Evolutionary conservation across 2,797 vertebrate genomes (phyloP), one percentile per base, ranked within the genome.

Genomic region (Thunnus albacares): DNA sequence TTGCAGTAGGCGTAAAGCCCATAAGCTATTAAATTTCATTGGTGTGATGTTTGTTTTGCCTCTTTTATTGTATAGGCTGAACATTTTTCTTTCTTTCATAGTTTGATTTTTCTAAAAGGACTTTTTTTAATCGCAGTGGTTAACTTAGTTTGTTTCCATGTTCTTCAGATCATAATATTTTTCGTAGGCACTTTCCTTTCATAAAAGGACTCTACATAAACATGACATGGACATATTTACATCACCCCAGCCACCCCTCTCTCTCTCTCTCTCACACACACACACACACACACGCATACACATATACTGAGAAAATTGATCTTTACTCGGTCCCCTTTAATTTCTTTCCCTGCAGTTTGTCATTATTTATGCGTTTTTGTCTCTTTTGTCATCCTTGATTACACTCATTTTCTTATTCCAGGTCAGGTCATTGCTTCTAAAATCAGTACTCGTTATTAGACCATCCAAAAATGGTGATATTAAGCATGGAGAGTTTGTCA

Each of bases 371-470:
- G 6, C 15, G n/a, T 63, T 75, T 24, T 63, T 63, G 45, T 17
- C 45, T 52, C 2, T 10, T 57, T 71, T 41, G n/a, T 35, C 33
- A 66, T 59, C 20, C 43, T 56, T 67, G 30, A 73, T 69, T 49
- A 55, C 18, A 33, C 12, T 68, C n/a, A 41, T 71, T 62, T 57
- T 71, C 38, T 20, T 67, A 18, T 65, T 75, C 15, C 43, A 64
- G 65, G 72, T 80, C 58, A 69, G 33, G 67, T 45, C 57, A 71
- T 41, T 62, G 56, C 72, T 59, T 63, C 41, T 71, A 10, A 74
- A 75, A 70, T 61, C 22, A 66, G 35, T 38, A 18, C 30, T 73
- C 12, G 74, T 79, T 75, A 35, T 79, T 51, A 55, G 9, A 69
- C 55, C 1, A 8, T 49, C 28, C 1, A 55, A 77, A 79, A 14